Base-by-base conservation (phyloP, 2,888 invertebrate species). In the Idaea aversata region DNA sequence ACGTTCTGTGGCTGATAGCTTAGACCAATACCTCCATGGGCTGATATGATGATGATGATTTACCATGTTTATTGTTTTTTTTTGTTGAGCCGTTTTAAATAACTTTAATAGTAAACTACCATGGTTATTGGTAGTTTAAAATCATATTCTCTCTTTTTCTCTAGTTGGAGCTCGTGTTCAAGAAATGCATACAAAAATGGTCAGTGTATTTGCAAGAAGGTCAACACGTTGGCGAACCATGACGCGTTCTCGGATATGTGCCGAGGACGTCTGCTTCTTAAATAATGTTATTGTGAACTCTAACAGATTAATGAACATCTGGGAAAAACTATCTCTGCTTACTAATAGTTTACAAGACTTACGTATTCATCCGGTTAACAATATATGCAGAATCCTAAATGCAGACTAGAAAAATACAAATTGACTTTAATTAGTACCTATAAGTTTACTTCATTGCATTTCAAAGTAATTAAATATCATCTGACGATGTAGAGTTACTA, bases 221-320 rank as follows among this genome's bases (percentile, higher is more conserved):
- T 84, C 83, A 82, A 79, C 86, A 69, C 77, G 84, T 85, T 77
- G 80, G 82, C 79, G 79, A 72, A 74, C 73, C 77, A 75, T 77
- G 81, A 82, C 81, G 77, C 70, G 71, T 68, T 73, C 72, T 72
- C 73, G 74, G 75, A 78, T 82, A 83, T 86, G 73, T 80, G 88
- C 81, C 91, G 87, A 85, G 91, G 91, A 72, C 88, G 82, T 59
- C 85, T 61, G 78, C 85, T 61, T 79, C 77, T 77, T 59, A 59
- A 59, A 47, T 47, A 47, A 5, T 47, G 7, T 7, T 47, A 47
- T 47, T 47, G 47, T 47, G 47, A 47, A 13, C 47, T 10, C 47
- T 3, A 47, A 47, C 47, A 7, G 47, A 47, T 47, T 7, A 10
- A 10, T 13, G 47, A 47, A 47, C 47, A 47, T 47, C 47, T 47